Conservation (phyloP, 2,888 invertebrate genomes). For the Cosmia pyralina region DNA sequence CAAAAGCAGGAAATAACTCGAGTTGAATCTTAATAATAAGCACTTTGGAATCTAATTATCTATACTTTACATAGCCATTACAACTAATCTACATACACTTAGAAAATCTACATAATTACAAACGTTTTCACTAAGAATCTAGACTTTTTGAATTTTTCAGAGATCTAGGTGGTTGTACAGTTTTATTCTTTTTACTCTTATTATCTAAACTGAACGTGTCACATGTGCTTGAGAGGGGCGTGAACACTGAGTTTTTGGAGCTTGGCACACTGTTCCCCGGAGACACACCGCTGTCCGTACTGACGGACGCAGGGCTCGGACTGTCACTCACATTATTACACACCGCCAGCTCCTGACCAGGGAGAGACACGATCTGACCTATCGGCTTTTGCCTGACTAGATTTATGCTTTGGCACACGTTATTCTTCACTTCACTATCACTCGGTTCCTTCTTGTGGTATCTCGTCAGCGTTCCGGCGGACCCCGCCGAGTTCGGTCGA, state of each 20-base stretch:
- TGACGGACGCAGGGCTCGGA: conserved; percentile 85
- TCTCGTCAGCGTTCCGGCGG: conserved; percentile 86
- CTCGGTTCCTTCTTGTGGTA: conserved; percentile 83
- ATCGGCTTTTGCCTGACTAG: conserved; percentile 88
- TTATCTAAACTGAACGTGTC: conserved; percentile 77
- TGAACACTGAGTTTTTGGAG: conserved; percentile 82
- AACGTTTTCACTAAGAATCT: conserved; percentile 84
- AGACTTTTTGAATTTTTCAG: conserved; percentile 88
- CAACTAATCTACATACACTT: conserved; percentile 87
- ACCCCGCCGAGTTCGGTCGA: conserved; percentile 86
- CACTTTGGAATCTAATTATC: conserved; percentile 85
- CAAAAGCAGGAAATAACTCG: conserved; percentile 38
- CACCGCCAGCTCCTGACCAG: conserved; percentile 86
- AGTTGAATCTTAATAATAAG: conserved; percentile 71
- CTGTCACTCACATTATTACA: conserved; percentile 85
- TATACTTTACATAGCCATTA: conserved; percentile 77
- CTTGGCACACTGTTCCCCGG: conserved; percentile 85
- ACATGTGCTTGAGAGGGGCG: conserved; percentile 71
- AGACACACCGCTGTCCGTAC: conserved; percentile 86
- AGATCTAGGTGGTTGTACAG: conserved; percentile 79
- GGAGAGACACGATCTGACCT: conserved; percentile 86
- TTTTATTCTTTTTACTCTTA: conserved; percentile 83
- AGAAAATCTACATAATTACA: conserved; percentile 90
- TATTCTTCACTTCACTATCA: conserved; percentile 79
- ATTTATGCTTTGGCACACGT: conserved; percentile 89